These are phyloP conservation scores for Aphodius granarius DNA, from an alignment of 2,888 invertebrate species.

Conservation along the genomic window DNA sequence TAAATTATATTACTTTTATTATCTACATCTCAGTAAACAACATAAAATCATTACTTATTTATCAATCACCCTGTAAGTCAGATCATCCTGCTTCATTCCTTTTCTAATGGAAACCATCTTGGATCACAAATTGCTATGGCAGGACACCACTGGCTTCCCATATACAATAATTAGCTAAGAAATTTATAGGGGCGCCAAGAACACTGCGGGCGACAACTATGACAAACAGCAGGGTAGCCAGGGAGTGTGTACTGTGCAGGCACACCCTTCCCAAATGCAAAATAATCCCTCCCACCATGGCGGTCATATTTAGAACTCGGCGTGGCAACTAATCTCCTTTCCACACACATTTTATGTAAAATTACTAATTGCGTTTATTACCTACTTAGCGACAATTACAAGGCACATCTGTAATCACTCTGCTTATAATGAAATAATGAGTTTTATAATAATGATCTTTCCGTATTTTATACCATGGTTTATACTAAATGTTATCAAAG, in stretches of 20 bases:
- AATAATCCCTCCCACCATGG: not conserved
- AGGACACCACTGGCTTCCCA: not conserved
- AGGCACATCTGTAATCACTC: not conserved
- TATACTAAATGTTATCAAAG: too few species aligned
- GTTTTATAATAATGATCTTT: too few species aligned
- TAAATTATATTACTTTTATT: not conserved
- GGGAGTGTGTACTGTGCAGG: not conserved
- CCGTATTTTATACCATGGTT: too few species aligned
- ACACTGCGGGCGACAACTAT: not conserved
- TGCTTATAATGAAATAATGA: not conserved
- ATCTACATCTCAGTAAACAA: too few species aligned
- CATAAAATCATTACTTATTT: too few species aligned
- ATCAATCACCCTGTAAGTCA: too few species aligned
- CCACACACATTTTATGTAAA: not conserved
- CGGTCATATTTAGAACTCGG: not conserved
- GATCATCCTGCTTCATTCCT: not conserved
- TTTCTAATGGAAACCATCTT: constrained; percentile 17
- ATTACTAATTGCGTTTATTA: not conserved
- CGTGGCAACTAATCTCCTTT: not conserved
- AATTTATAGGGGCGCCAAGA: not conserved
- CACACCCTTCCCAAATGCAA: not conserved
- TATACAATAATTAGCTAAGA: not conserved
- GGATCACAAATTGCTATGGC: not conserved
- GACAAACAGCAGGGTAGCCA: not conserved
- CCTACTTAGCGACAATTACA: not conserved